Evolutionary conservation across 2,888 invertebrate genomes (phyloP), one percentile per base, ranked within the genome.

Genomic region (Dicyrtoma fusca): DNA sequence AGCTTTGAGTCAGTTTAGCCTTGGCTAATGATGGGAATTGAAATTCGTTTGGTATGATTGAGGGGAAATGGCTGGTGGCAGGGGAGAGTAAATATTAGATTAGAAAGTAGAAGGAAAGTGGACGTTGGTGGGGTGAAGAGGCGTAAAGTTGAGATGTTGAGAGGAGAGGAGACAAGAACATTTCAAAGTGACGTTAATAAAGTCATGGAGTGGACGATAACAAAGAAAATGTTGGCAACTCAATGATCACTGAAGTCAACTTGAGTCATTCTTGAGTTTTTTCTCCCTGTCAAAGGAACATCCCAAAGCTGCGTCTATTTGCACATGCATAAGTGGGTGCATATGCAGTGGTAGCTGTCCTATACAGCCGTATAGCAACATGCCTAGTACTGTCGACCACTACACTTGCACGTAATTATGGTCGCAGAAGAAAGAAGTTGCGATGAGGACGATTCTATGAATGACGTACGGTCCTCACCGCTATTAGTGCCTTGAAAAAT

Each of bases 231-330:
- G n/a, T 49, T 71, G 71, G 49, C 63, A 71, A 47, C 25, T 51
- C 21, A 47, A 57, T 62, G 71, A 44, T 63, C 71, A 71, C 71
- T 71, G 42, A 71, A 53, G 71, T 64, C 63, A 71, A 71, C 63
- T 63, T 62, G 63, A 71, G 47, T 51, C 65, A 65, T 65, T 65
- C 34, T 19, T 42, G n/a, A 17, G 5, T 44, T 61, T 23, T 61
- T 44, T 61, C 44, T 61, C 17, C 19, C 44, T 17, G n/a, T 14
- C 44, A 17, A 61, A 61, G 44, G 25, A 10, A 6, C 26, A 23
- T 55, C 23, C 4, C 19, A 19, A 42, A n/a, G 5, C 57, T 21
- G 10, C 21, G 11, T 55, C 45, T 13, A 10, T 44, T 8, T 44
- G 45, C 13, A 44, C 45, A 10, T 44, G 45, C 13, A n/a, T n/a